phyloP scores from a whole-genome alignment of 2,888 invertebrate species.

The Teleiodes luculella region DNA sequence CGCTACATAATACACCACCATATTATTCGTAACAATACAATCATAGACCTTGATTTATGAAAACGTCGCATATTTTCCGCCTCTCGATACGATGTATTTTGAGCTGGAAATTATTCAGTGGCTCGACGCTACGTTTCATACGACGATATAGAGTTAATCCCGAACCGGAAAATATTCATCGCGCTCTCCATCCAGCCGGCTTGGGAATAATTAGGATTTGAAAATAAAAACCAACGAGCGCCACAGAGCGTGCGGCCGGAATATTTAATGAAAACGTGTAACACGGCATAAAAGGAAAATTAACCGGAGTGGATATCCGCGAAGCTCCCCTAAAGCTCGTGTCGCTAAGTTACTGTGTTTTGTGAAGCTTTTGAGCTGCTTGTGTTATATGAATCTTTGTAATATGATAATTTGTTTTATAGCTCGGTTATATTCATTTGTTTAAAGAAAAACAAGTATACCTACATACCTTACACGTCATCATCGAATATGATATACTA shows the following conservation, averaged over 20 bases:
- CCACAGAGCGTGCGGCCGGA: neutral
- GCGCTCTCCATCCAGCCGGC: neutral
- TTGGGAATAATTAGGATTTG: conserved; percentile 9
- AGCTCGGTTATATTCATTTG: no score
- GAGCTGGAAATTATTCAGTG: neutral
- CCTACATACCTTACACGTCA: no score
- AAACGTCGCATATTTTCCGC: neutral
- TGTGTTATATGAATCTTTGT: no score
- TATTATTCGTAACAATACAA: neutral
- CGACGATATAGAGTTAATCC: conserved; percentile 9
- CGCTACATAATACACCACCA: neutral
- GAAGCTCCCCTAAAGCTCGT: neutral
- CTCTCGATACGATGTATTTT: neutral
- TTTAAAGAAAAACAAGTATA: no score
- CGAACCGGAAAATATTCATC: conserved; percentile 10
- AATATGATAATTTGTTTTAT: no score
- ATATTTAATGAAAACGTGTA: conserved; percentile 4
- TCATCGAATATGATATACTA: no score
- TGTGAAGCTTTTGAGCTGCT: neutral
- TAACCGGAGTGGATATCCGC: conserved; percentile 3
- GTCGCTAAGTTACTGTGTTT: neutral
- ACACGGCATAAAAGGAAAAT: conserved; percentile 4
- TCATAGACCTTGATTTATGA: neutral
- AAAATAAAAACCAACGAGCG: conserved; percentile 6
- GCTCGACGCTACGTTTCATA: conserved; percentile 1